phyloP scores from a whole-genome alignment of 2,797 vertebrate genomes.

The Sylvilagus floridanus region DNA sequence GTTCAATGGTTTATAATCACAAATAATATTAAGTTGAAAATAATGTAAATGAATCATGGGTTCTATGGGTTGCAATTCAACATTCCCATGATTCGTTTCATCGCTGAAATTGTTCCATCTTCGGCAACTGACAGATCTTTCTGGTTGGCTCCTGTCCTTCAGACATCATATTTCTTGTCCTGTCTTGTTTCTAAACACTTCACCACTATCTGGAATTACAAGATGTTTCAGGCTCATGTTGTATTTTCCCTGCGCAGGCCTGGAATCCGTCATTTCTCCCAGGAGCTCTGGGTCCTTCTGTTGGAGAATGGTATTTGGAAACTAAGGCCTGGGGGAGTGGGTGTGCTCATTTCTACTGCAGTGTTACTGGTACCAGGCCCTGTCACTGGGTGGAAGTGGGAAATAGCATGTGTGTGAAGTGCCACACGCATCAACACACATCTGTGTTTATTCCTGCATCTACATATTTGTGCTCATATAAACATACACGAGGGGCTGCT shows the following conservation, averaged over 20 bases:
- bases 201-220: background rate
- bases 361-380: background rate
- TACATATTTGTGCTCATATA: background rate
- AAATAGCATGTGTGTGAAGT: background rate
- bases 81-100: background rate
- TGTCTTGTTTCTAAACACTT: slow-evolving; percentile 11
- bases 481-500: background rate
- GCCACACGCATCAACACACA: background rate
- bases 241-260: background rate
- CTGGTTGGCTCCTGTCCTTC: background rate
- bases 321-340: background rate
- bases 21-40: background rate
- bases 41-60: background rate
- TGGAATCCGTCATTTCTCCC: slow-evolving; percentile 21
- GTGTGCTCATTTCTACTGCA: background rate
- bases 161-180: background rate
- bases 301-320: background rate
- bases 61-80: slow-evolving; percentile 20
- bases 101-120: background rate
- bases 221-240: background rate
- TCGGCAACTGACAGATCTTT: background rate
- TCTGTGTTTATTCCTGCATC: background rate
- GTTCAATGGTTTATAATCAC: background rate
- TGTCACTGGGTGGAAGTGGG: background rate
- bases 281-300: background rate